These are phyloP conservation scores for Actinemys pallida DNA, from an alignment of 2,113 vertebrate species.

Conservation along the genomic window DNA sequence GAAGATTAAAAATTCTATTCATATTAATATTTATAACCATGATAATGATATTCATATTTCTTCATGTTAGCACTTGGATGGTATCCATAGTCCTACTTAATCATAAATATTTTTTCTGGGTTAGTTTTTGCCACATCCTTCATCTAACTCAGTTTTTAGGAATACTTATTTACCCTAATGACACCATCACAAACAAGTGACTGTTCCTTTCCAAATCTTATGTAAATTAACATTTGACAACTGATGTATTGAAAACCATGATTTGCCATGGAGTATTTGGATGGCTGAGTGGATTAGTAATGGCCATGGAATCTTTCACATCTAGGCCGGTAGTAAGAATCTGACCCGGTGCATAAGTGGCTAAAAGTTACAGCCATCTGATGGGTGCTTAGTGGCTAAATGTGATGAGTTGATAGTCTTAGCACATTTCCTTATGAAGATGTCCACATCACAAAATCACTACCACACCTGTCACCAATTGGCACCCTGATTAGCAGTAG, in stretches of 20 bases:
- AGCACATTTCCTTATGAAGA: neutral
- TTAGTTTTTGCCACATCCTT: neutral
- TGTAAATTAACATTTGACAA: neutral
- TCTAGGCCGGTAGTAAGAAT: neutral
- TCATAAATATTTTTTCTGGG: constrained; percentile 20
- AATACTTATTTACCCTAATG: no score
- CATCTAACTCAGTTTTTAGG: neutral
- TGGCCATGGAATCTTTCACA: neutral
- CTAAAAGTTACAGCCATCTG: neutral
- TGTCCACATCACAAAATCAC: neutral
- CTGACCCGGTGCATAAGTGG: neutral
- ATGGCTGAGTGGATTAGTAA: neutral
- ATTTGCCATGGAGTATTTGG: neutral
- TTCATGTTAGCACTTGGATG: constrained; percentile 35
- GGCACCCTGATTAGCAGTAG: constrained; percentile 33
- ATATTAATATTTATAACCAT: constrained; percentile 39
- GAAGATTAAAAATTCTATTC: constrained; percentile 40
- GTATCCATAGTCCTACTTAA: constrained; percentile 43
- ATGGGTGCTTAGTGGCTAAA: neutral
- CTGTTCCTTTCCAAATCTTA: neutral
- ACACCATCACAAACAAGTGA: neutral
- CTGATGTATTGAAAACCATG: neutral
- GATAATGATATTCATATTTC: constrained; percentile 42
- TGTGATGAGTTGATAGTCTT: neutral
- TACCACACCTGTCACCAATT: neutral